Base-by-base conservation (phyloP, 2,888 invertebrate species). In the Apamea crenata region DNA sequence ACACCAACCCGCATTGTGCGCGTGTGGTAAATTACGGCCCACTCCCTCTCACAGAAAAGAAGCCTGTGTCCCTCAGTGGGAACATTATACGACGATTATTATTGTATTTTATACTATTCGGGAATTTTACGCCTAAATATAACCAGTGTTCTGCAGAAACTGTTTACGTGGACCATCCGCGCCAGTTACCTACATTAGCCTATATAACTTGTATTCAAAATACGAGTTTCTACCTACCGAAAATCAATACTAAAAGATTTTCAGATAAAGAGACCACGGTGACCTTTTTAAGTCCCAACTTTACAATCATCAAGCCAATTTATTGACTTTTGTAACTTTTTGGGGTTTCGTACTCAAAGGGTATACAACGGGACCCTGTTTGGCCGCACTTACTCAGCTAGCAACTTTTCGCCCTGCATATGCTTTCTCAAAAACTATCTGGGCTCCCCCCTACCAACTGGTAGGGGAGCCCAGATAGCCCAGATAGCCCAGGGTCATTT, bases 261-360 rank as follows among this genome's bases (percentile, higher is more conserved):
- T 29, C 29, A 63, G 1, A 40, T 50, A 59, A 40, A 44, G n/a
- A 29, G 56, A 67, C n/a, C 25, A 59, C 56, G 1, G 72, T 32
- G 80, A 80, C 59, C 50, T 67, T 65, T 71, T 66, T 2, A 50
- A 53, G 21, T 61, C 44, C 59, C 40, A 73, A 67, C 2, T 69
- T 44, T n/a, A 61, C 59, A 47, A 47, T 66, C 21, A 66, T 59
- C 40, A 18, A 21, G 12, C 5, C 8, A 73, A 61, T 61, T 77
- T 53, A 67, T 74, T 53, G 59, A 61, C 40, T 80, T 50, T 44
- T n/a, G 32, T 59, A 61, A 80, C n/a, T 53, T 80, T 80, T 68
- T 29, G 21, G n/a, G 56, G 56, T 56, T 56, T 56, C 50, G 50
- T 50, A 50, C 18, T 3, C 12, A 56, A 25, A 56, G 12, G 56